Evolutionary conservation across 2,888 invertebrate species (phyloP).

Genomic region (Epirrhoe tristata): DNA sequence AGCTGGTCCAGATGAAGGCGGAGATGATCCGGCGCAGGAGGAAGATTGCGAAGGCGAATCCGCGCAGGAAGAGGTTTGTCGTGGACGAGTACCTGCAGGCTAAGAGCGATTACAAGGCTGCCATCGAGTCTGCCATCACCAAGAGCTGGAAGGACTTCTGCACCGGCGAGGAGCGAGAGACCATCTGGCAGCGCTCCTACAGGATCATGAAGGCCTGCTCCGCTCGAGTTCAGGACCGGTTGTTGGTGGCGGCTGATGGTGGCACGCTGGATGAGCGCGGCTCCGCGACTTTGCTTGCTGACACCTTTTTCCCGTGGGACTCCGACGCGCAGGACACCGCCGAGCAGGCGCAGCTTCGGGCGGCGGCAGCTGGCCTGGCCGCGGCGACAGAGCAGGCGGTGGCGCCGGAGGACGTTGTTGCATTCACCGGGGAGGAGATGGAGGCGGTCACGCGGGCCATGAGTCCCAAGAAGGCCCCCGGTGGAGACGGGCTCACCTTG

Average conservation of each 20-base stretch:
- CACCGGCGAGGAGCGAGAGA: background rate
- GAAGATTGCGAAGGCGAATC: background rate
- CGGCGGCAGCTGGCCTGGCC: background rate
- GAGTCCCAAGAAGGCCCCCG: too few species aligned
- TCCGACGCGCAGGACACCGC: background rate
- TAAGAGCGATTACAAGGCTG: background rate
- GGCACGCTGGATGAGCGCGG: background rate
- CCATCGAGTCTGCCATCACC: background rate
- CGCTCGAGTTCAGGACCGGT: background rate
- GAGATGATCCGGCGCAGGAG: background rate
- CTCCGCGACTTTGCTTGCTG: background rate
- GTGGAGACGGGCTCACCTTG: too few species aligned
- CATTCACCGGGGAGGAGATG: too few species aligned
- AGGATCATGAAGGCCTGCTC: background rate
- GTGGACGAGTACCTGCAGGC: constrained; percentile 6
- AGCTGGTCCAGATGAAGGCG: background rate
- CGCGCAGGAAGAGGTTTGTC: background rate
- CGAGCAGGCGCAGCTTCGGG: background rate
- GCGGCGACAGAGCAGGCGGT: too few species aligned
- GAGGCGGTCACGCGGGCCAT: too few species aligned
- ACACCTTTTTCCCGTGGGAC: constrained; percentile 3
- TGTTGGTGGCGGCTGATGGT: background rate
- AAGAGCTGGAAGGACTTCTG: constrained; percentile 13
- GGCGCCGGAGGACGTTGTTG: too few species aligned
- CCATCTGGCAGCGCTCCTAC: constrained; percentile 4